phyloP scores from a whole-genome alignment of 2,888 invertebrate species.

The Lithodes maja region DNA sequence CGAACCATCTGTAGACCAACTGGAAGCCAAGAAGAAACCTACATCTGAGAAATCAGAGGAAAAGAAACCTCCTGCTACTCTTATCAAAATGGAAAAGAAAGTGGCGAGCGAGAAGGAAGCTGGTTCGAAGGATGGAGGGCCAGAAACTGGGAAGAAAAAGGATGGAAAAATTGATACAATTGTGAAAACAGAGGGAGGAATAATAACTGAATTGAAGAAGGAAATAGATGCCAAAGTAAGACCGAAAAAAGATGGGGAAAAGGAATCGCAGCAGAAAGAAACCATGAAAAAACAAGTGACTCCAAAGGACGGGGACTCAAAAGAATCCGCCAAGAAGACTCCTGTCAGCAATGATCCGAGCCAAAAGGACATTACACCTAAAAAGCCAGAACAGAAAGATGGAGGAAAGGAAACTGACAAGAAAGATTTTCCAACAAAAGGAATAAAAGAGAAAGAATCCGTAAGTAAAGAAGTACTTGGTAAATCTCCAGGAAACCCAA shows the following conservation, averaged over 20 bases:
- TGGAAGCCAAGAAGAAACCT: background rate
- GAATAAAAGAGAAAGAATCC: background rate
- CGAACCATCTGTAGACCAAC: background rate
- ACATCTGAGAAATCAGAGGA: constrained; percentile 2
- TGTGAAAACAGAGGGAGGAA: background rate
- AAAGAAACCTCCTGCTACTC: background rate
- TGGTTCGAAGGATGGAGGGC: background rate
- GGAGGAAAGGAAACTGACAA: background rate
- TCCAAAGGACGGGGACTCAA: background rate
- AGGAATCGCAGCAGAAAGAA: background rate
- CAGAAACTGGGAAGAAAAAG: background rate
- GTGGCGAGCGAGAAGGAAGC: background rate
- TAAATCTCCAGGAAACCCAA: background rate
- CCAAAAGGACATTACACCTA: background rate
- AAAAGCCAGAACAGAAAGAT: background rate
- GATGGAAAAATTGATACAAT: background rate
- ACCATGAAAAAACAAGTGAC: background rate
- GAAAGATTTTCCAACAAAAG: background rate
- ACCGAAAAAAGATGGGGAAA: background rate
- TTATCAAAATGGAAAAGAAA: background rate
- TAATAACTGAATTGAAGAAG: background rate
- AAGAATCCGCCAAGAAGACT: background rate
- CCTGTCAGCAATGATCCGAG: background rate
- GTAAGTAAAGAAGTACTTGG: background rate
- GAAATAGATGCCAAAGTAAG: background rate